Evolutionary conservation across 64 coral and sea anemone genomes (phyloP).

Genomic region (Acropora yongei): DNA sequence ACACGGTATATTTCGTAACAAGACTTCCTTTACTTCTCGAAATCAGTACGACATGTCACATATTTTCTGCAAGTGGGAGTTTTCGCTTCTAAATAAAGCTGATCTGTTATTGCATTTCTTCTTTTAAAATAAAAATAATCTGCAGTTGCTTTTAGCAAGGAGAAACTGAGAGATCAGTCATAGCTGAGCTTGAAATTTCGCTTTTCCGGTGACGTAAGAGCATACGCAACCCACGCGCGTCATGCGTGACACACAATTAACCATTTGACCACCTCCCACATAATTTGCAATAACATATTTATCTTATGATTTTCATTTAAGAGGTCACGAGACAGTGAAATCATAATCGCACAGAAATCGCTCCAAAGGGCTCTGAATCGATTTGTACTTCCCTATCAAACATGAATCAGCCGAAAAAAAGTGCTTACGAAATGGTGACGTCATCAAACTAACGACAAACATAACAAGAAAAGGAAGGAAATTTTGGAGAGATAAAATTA

Average conservation of each 20-base stretch:
- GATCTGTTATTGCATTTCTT: not conserved
- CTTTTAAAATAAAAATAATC: no score
- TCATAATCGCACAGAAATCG: not conserved
- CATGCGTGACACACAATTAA: constrained; percentile 41
- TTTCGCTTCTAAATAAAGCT: not conserved
- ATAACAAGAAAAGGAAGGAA: not conserved
- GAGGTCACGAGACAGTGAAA: constrained; percentile 20
- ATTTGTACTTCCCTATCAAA: not conserved
- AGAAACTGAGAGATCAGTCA: no score
- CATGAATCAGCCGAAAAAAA: not conserved
- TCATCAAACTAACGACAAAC: not conserved
- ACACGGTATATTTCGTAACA: no score
- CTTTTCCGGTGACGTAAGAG: constrained; percentile 37
- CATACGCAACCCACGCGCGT: not conserved
- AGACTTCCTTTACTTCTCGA: no score
- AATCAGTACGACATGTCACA: no score
- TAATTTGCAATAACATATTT: constrained; percentile 22
- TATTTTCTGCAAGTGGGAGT: no score
- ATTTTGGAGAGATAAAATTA: not conserved
- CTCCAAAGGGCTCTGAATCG: not conserved
- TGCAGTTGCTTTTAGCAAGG: no score
- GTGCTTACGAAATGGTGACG: not conserved
- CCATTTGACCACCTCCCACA: not conserved
- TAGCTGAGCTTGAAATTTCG: not conserved
- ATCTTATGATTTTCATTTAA: constrained; percentile 11